These are phyloP conservation scores for Lamproptera curius DNA, from an alignment of 2,888 invertebrate species.

Conservation along the genomic window DNA sequence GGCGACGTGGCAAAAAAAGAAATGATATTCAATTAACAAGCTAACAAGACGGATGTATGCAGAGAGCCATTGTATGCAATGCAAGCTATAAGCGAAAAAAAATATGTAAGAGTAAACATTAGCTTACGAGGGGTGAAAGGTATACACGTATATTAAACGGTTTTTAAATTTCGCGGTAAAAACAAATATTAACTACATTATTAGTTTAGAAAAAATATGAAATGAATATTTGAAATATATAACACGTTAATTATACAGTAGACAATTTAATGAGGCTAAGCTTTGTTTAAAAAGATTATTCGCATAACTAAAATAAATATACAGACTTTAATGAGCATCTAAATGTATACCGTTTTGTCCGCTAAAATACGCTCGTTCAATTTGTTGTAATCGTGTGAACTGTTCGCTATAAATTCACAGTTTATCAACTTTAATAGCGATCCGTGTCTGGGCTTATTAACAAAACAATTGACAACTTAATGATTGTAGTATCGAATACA, in stretches of 20 bases:
- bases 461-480: conserved; percentile 16
- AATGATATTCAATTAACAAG: not conserved
- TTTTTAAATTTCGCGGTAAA: too few relatives aligned
- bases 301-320: too few relatives aligned
- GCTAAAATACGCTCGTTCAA: too few relatives aligned
- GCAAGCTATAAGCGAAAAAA: not conserved
- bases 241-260: too few relatives aligned
- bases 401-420: not conserved
- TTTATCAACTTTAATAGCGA: not conserved
- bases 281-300: too few relatives aligned
- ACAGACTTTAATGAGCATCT: too few relatives aligned
- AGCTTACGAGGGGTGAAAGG: not conserved
- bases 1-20: not conserved
- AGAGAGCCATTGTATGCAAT: not conserved
- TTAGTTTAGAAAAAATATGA: too few relatives aligned
- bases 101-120: conserved; percentile 1
- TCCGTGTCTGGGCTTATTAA: not conserved
- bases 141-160: not conserved
- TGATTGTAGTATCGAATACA: conserved; percentile 11
- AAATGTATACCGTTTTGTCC: too few relatives aligned
- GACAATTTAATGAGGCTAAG: too few relatives aligned
- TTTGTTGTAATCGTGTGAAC: too few relatives aligned
- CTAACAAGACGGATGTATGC: not conserved
- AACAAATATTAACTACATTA: too few relatives aligned
- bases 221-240: too few relatives aligned